Evolutionary conservation across 2,113 vertebrate genomes (phyloP).

Genomic region (Osmerus mordax): DNA sequence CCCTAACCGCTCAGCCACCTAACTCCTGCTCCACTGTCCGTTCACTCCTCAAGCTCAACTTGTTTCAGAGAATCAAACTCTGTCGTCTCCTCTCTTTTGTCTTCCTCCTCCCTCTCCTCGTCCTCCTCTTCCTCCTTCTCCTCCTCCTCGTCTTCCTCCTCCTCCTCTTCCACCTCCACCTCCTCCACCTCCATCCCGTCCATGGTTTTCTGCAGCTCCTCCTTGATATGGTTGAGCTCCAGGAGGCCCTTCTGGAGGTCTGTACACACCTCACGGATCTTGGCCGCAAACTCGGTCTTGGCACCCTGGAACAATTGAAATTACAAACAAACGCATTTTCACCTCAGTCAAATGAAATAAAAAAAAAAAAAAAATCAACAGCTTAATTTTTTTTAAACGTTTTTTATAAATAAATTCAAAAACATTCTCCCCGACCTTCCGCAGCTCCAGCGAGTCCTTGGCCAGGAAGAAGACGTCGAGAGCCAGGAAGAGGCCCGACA

Average conservation of each 20-base stretch:
- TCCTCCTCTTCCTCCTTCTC: background rate
- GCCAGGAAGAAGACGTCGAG: constrained; percentile 75
- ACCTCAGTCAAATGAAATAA: too few species aligned
- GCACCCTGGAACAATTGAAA: constrained; percentile 45
- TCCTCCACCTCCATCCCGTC: constrained; percentile 63
- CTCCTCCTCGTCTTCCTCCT: constrained; percentile 30
- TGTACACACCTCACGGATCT: constrained; percentile 69
- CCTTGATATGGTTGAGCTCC: constrained; percentile 67
- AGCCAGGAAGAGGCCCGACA: constrained; percentile 72
- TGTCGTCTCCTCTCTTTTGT: too few species aligned
- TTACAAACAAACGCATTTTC: too few species aligned
- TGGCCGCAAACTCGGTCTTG: constrained; percentile 67
- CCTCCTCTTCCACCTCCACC: constrained; percentile 35
- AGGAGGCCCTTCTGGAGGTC: constrained; percentile 67
- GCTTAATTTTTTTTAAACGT: too few species aligned
- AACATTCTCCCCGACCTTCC: constrained; percentile 17
- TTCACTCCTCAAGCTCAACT: too few species aligned
- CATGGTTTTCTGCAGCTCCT: constrained; percentile 69
- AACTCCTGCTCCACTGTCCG: too few species aligned
- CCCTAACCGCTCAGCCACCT: too few species aligned
- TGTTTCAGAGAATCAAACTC: too few species aligned
- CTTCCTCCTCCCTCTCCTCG: background rate
- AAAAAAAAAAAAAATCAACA: too few species aligned
- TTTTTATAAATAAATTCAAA: too few species aligned
- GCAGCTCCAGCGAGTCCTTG: constrained; percentile 70